These are phyloP conservation scores for Aricia agestis DNA, from an alignment of 1,140 invertebrate species.

Conservation along the genomic window DNA sequence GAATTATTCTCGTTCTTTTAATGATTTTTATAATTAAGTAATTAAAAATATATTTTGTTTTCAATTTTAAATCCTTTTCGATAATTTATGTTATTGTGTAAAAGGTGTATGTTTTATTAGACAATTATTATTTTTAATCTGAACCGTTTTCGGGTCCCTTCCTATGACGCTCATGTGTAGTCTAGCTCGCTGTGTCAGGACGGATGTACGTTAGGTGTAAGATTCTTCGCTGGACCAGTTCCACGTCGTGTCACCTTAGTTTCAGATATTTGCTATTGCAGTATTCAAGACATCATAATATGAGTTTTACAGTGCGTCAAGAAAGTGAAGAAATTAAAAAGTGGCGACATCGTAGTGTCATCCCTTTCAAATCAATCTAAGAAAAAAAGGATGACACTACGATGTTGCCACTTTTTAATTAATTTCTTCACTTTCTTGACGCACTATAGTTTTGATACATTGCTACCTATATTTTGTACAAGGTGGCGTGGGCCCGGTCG, in stretches of 20 bases:
- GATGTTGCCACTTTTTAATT: no score
- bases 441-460: no score
- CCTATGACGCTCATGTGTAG: conserved; percentile 21
- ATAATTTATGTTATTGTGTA: conserved; percentile 1
- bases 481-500: not conserved
- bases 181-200: conserved; percentile 15
- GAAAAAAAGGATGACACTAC: no score
- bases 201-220: conserved; percentile 16
- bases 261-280: not conserved
- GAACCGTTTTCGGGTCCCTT: conserved; percentile 9
- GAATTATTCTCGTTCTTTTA: not conserved
- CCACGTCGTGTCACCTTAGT: not conserved
- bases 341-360: no score
- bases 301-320: no score
- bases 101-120: conserved; percentile 3
- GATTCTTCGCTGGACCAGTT: conserved; percentile 8
- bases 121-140: conserved; percentile 9
- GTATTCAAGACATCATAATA: not conserved
- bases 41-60: not conserved
- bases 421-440: no score
- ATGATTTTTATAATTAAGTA: not conserved
- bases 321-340: no score
- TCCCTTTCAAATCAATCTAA: no score
- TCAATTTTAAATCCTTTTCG: not conserved
- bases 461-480: not conserved